Base-by-base conservation (phyloP, 1,140 invertebrate species). In the Micrasema minimum region DNA sequence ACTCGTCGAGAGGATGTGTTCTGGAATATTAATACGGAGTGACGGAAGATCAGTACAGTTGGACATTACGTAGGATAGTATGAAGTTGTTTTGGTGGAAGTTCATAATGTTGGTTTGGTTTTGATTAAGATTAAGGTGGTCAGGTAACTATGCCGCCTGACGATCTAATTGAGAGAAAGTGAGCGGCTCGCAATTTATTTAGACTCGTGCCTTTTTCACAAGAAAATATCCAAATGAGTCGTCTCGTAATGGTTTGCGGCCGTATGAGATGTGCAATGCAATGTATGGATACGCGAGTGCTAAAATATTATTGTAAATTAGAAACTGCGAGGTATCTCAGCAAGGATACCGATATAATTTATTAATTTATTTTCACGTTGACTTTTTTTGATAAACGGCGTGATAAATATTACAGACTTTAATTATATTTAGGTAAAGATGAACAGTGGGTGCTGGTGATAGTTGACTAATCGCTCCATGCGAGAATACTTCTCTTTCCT, bases 341-440 rank as follows among this genome's bases (percentile, higher is more conserved):
- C 14, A 43, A 61, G 20, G 12, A 55, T 65, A 50, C 41, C 16
- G 26, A 71, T 67, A 74, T 74, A 48, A 71, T 74, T 74, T 74
- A 75, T 75, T 75, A 75, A 75, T 75, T 75, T 75, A 75, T 75
- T 75, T 75, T 75, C 71, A 41, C 55, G 51, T 55, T 55, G 51
- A 23, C n/a, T 20, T 55, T 55, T 55, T 55, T 55, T 23, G 51
- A 55, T 55, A 26, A 26, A 55, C 51, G 26, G 26, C 51, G 51
- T 55, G 51, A 55, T 55, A 37, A 55, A 22, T 55, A 55, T 55
- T 55, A 55, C 51, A 55, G 51, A 55, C 51, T 55, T 37, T 55
- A 35, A 55, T 55, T 55, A 61, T 14, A 10, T 43, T 22, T 61
- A 61, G 57, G 18, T 41, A 41, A 43, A 41, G 38, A 14, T 61